Base-by-base conservation (phyloP, 2,888 invertebrate species). In the Aleiodes leptofemur region DNA sequence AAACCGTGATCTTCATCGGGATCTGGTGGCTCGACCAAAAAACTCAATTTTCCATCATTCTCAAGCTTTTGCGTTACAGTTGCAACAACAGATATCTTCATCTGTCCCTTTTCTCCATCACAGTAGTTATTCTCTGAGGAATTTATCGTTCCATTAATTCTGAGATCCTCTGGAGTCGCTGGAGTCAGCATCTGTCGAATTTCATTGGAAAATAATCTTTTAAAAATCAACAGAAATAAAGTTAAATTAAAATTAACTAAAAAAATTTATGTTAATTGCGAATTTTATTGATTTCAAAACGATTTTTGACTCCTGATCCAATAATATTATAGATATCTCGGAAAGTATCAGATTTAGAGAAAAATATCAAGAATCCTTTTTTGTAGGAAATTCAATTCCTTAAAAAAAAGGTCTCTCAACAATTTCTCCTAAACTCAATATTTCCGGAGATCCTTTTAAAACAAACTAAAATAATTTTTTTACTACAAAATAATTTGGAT, bases 101-200 rank as follows among this genome's bases (percentile, higher is more conserved):
- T 91, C 80, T 92, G 92, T 7, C 89, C 87, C 77, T 89, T 90
- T 0, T 90, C 90, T 0, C 90, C 90, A 9, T 90, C 78, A 74
- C 78, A 34, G 34, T 88, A 86, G 13, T 84, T 77, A 66, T 82
- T 82, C 55, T 84, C 77, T n/a, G 82, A 83, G 50, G 86, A 82
- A 76, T 82, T 86, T 76, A 94, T 93, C 86, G 93, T 93, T 0
- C 94, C 94, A 50, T 93, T 92, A 74, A 91, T 91, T 84, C 92
- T 92, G 53, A 94, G 89, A 87, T 94, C 94, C 82, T 94, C 94
- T 1, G 94, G 93, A 8, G 94, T 94, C 0, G 94, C 94, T 0
- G 94, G 94, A 8, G 94, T 93, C 80, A 95, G 86, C 91, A 94
- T 92, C 93, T 94, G 82, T 31, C 16, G 43, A 70, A 72, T 55